Base-by-base conservation (phyloP, 2,797 vertebrate species). In the Onychomys torridus region DNA sequence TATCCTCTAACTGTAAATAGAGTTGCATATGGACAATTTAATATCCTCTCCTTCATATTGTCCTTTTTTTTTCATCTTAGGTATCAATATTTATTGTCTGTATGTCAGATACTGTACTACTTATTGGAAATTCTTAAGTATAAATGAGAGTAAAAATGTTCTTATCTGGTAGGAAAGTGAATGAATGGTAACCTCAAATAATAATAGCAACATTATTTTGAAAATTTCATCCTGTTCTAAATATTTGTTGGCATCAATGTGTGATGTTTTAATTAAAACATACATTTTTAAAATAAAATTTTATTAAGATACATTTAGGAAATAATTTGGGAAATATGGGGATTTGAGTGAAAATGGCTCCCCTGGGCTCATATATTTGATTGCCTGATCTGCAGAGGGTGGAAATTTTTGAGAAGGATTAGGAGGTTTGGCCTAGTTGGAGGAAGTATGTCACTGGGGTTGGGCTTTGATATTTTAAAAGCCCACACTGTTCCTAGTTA, bases 281-380 rank as follows among this genome's bases (percentile, higher is more conserved):
- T 73, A 77, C 73, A 65, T 55, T 90, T 37, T 91, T 67, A 75
- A 77, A 88, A 46, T 78, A 27, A 9, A 55, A 8, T 69, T 89
- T 95, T 57, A 55, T 90, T 77, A 93, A 85, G 19, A 14, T 87
- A 83, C 71, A 16, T 89, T 96, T 92, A 83, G 43, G 27, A 96
- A 94, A 81, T 87, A 90, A 77, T 91, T 93, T 86, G 6, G 27
- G 4, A 69, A 52, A n/a, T 69, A 21, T 86, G 40, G 21, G 21
- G 21, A 34, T 52, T 52, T 52, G 32, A 67, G 16, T 25, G 12
- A 52, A 63, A 85, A 85, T 52, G 6, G 63, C 19, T 52, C 11
- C 43, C 43, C 32, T 52, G n/a, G 32, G 19, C 32, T n/a, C 29
- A 16, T 85, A n/a, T n/a, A 25, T 25, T 49, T 67, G 29, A 49